A percentile compares a stretch with the other conserved stretches of the same genome.
Conservation (phyloP, 2,888 invertebrate genomes). For the Furcula furcula region DNA sequence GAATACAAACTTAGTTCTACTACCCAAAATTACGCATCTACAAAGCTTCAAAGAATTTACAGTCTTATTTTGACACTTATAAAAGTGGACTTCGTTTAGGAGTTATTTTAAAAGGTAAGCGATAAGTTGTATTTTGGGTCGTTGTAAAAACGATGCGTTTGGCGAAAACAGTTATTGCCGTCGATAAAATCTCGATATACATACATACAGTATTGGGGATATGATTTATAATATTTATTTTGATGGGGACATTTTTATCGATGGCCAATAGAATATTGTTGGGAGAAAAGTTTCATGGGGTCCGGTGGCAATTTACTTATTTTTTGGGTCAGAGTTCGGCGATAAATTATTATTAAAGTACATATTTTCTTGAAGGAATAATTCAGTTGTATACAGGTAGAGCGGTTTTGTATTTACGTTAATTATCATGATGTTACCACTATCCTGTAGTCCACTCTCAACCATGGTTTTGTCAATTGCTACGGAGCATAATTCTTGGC, state of each 20-base stretch:
- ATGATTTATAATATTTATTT: conserved; percentile 62
- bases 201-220: conserved; percentile 43
- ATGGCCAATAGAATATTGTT: conserved; percentile 27
- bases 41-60: conserved; percentile 5
- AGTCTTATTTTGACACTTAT: conserved; percentile 6
- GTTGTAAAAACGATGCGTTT: conserved; percentile 57
- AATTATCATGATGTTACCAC: no score
- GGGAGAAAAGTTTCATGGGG: conserved; percentile 26
- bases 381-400: no score
- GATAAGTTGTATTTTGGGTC: conserved; percentile 17
- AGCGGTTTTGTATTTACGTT: no score
- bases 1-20: conserved; percentile 25
- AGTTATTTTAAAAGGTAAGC: conserved; percentile 4
- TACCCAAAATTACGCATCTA: background rate
- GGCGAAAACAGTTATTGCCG: conserved; percentile 48
- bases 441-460: no score
- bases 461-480: no score
- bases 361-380: background rate
- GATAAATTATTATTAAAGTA: background rate
- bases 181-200: conserved; percentile 61
- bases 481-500: no score
- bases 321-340: conserved; percentile 6
- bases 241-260: conserved; percentile 42
- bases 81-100: background rate
- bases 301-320: background rate